A percentile compares a stretch with the other conserved stretches of the same genome.
Evolutionary conservation across 2,113 vertebrate genomes (phyloP).

Genomic region (Crotalus tigris): DNA sequence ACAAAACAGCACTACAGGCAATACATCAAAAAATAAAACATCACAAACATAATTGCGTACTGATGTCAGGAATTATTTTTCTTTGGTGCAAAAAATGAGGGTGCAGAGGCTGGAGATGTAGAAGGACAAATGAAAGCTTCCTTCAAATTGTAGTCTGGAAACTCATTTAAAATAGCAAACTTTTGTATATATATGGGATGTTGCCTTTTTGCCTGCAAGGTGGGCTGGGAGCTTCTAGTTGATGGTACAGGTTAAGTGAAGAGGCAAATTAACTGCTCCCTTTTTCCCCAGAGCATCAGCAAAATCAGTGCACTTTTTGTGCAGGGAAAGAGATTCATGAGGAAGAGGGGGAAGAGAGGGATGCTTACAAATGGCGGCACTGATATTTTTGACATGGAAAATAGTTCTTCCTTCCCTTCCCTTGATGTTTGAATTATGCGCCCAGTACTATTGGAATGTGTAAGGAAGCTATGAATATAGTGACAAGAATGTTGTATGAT

Average conservation of each 20-base stretch:
- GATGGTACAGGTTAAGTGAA: background rate
- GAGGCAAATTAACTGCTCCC: background rate
- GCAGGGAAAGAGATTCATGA: background rate
- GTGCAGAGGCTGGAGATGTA: background rate
- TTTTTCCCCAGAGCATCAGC: background rate
- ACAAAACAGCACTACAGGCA: background rate
- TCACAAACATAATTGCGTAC: background rate
- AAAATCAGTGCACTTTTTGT: background rate
- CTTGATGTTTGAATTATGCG: background rate
- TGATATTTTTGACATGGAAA: background rate
- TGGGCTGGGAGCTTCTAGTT: background rate
- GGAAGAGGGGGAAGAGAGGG: background rate
- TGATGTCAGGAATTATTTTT: background rate
- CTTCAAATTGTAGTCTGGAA: background rate
- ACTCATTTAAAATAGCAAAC: background rate
- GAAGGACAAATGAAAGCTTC: background rate
- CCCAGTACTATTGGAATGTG: background rate
- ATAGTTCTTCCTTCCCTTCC: background rate
- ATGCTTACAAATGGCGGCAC: background rate
- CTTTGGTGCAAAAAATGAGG: background rate
- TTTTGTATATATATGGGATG: background rate
- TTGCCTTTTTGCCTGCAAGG: background rate
- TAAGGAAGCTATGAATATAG: background rate
- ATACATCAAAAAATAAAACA: background rate
- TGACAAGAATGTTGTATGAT: background rate